A percentile compares a stretch with the other conserved stretches of the same genome.
phyloP scores from a whole-genome alignment of 92 coral and sea anemone species.

The Epizoanthus illoricatus region DNA sequence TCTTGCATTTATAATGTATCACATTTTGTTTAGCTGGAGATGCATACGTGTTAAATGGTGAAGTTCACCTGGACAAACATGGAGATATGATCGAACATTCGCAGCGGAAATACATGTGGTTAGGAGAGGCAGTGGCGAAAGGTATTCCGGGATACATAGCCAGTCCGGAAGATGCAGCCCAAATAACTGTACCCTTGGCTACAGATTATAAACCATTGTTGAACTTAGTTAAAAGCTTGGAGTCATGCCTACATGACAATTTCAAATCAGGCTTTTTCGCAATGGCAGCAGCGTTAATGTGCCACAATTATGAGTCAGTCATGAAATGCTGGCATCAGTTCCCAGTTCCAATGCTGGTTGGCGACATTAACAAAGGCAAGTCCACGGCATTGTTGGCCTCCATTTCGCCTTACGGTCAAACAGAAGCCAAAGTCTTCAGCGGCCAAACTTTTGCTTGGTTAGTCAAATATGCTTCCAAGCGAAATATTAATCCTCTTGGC shows the following conservation, averaged over 20 bases:
- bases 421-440: constrained; percentile 3
- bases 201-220: no score
- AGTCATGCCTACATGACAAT: constrained; percentile 12
- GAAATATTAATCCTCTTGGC: constrained; percentile 12
- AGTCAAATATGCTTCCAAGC: constrained; percentile 2
- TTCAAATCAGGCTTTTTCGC: neutral
- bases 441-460: constrained; percentile 19
- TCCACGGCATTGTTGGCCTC: constrained; percentile 2
- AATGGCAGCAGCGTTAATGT: constrained; percentile 7
- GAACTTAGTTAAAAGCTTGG: neutral
- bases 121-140: no score
- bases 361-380: constrained; percentile 14
- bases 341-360: constrained; percentile 20
- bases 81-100: no score
- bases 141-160: no score
- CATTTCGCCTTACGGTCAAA: constrained; percentile 17
- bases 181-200: no score
- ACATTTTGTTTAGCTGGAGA: no score
- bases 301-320: constrained; percentile 18
- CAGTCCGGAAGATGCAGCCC: no score
- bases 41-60: no score
- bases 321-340: neutral
- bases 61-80: no score
- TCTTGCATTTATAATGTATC: no score
- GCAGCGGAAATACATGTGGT: no score